Percentiles rank a stretch among this genome's conserved stretches.
Evolutionary conservation across 2,888 invertebrate species (phyloP).

Genomic region (Tortricodes alternella): DNA sequence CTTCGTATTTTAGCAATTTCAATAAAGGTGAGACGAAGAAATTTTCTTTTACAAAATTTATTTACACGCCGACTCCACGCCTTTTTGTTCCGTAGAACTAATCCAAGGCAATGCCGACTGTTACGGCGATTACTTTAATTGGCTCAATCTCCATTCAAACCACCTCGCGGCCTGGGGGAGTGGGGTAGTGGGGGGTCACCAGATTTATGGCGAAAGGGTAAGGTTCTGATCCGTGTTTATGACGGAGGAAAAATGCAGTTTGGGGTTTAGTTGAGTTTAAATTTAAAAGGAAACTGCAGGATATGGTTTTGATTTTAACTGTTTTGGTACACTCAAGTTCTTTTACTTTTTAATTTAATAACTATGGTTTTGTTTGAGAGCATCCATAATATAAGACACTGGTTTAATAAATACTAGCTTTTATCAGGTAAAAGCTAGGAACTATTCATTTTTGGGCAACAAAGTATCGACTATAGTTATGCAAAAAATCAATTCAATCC

Average conservation of each 20-base stretch:
- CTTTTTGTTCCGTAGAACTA: conserved; percentile 71
- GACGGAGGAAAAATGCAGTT: conserved; percentile 72
- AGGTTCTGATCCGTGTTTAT: conserved; percentile 80
- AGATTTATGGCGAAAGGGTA: conserved; percentile 82
- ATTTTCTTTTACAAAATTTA: neutral
- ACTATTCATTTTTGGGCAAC: too few relatives aligned
- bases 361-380: too few relatives aligned
- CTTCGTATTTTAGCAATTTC: too few relatives aligned
- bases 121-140: conserved; percentile 88
- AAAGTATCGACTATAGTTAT: too few relatives aligned
- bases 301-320: too few relatives aligned
- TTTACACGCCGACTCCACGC: conserved; percentile 48
- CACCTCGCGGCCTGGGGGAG: conserved; percentile 63
- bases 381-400: too few relatives aligned
- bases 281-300: neutral
- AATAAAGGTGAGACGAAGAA: too few relatives aligned
- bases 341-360: too few relatives aligned
- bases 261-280: neutral
- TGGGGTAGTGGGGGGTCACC: conserved; percentile 41
- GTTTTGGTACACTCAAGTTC: too few relatives aligned
- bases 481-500: too few relatives aligned
- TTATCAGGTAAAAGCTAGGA: too few relatives aligned
- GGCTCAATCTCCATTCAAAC: conserved; percentile 86
- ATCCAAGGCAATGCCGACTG: conserved; percentile 87
- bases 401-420: too few relatives aligned